A percentile compares a stretch with the other conserved stretches of the same genome.
phyloP scores from a whole-genome alignment of 2,797 vertebrate species.

The Girardinus metallicus region DNA sequence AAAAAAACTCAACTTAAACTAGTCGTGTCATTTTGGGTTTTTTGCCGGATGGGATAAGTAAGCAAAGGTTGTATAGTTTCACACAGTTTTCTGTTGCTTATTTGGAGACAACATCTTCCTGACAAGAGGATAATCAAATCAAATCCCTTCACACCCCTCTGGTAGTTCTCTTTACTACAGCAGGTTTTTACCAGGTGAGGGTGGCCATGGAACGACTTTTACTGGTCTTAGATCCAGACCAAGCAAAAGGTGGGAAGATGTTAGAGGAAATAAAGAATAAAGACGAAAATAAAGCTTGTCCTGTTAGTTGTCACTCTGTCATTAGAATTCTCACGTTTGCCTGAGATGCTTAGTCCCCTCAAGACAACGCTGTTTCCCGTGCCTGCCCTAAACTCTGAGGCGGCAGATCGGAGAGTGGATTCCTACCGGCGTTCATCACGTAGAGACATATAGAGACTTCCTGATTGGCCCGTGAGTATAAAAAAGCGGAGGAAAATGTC shows the following conservation, averaged over 20 bases:
- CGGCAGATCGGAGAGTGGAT: conserved; percentile 63
- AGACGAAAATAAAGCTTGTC: conserved; percentile 49
- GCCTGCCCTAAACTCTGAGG: conserved; percentile 64
- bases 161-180: conserved; percentile 47
- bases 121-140: conserved; percentile 38
- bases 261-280: conserved; percentile 41
- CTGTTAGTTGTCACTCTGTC: conserved; percentile 65
- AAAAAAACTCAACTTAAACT: neutral
- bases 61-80: conserved; percentile 27
- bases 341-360: conserved; percentile 79
- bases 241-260: conserved; percentile 67
- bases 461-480: conserved; percentile 71
- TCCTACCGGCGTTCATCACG: neutral
- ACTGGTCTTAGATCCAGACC: conserved; percentile 67
- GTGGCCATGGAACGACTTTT: conserved; percentile 66
- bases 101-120: neutral
- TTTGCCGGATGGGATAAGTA: neutral
- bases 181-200: conserved; percentile 55
- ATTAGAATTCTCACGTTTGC: conserved; percentile 82
- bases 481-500: conserved; percentile 58
- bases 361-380: conserved; percentile 81
- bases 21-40: neutral
- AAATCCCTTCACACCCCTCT: conserved; percentile 54
- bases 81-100: conserved; percentile 17
- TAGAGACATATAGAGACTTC: conserved; percentile 14